These are phyloP conservation scores for Pectinophora gossypiella DNA, from an alignment of 1,140 invertebrate genomes.

Conservation along the genomic window DNA sequence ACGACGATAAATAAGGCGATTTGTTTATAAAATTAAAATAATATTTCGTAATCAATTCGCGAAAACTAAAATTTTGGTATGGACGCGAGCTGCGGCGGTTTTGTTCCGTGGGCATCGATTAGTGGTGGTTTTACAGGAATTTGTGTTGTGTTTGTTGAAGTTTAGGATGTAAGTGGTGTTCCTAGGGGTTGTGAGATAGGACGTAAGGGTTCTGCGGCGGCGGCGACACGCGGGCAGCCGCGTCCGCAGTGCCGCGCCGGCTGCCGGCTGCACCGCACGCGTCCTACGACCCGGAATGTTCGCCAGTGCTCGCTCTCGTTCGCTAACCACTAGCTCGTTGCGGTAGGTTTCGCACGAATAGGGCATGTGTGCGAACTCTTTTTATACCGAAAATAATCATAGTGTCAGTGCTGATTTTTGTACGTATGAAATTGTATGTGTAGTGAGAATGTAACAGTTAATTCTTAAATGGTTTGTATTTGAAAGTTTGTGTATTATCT, in stretches of 20 bases:
- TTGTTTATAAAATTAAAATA: slow-evolving; percentile 48
- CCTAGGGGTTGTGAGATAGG: slow-evolving; percentile 29
- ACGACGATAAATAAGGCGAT: slow-evolving; percentile 23
- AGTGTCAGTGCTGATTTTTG: slow-evolving; percentile 10
- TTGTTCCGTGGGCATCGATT: slow-evolving; percentile 70
- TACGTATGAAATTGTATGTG: slow-evolving; percentile 5
- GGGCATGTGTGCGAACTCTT: slow-evolving; percentile 29
- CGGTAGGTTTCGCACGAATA: slow-evolving; percentile 37
- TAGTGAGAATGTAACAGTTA: not conserved
- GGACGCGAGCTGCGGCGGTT: slow-evolving; percentile 60
- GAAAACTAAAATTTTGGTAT: slow-evolving; percentile 43
- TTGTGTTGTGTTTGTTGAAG: slow-evolving; percentile 16
- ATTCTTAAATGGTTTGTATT: slow-evolving; percentile 7
- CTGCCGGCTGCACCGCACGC: slow-evolving; percentile 46
- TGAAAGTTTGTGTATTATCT: not conserved
- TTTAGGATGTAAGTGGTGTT: slow-evolving; percentile 29
- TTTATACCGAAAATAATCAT: slow-evolving; percentile 14
- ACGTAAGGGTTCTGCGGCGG: slow-evolving; percentile 40
- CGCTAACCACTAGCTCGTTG: slow-evolving; percentile 49
- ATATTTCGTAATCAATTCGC: slow-evolving; percentile 33
- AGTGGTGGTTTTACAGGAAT: slow-evolving; percentile 29
- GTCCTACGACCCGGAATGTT: slow-evolving; percentile 11
- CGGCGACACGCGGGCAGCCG: slow-evolving; percentile 55
- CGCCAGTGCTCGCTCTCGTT: slow-evolving; percentile 13
- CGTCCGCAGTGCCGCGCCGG: slow-evolving; percentile 65